These are phyloP conservation scores for Chironomus tentans DNA, from an alignment of 2,888 invertebrate genomes.

Conservation along the genomic window DNA sequence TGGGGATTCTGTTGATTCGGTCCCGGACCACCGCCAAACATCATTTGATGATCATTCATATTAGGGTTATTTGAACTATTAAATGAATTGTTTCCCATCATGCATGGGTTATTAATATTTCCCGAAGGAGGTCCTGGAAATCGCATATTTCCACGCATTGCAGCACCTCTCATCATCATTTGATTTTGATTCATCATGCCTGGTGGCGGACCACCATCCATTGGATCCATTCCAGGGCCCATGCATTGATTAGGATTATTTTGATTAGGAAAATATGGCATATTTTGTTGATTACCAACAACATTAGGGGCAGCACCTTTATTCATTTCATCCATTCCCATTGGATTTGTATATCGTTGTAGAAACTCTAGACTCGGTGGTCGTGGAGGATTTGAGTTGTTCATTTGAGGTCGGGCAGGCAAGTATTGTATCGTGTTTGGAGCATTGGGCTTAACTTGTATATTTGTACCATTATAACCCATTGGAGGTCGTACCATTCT, in stretches of 20 bases:
- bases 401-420: conserved; percentile 85
- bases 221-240: conserved; percentile 40
- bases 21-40: conserved; percentile 33
- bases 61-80: conserved; percentile 33
- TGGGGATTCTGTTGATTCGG: conserved; percentile 42
- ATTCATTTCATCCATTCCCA: conserved; percentile 36
- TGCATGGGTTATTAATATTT: conserved; percentile 41
- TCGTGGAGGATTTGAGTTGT: conserved; percentile 59
- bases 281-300: conserved; percentile 31
- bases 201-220: conserved; percentile 37
- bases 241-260: conserved; percentile 31
- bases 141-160: conserved; percentile 31
- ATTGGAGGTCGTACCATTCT: conserved; percentile 31
- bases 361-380: conserved; percentile 85
- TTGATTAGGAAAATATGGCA: conserved; percentile 38
- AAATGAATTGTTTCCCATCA: conserved; percentile 38
- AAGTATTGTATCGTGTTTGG: conserved; percentile 98
- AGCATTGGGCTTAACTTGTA: conserved; percentile 91
- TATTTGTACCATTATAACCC: conserved; percentile 63
- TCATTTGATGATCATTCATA: conserved; percentile 25
- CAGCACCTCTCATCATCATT: conserved; percentile 30
- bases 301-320: conserved; percentile 5
- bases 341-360: conserved; percentile 78
- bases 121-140: conserved; percentile 38
- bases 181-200: conserved; percentile 39